Percentiles rank a stretch among this genome's conserved stretches.
phyloP scores from a whole-genome alignment of 2,797 vertebrate species.

The Lepilemur septentrionalis region DNA sequence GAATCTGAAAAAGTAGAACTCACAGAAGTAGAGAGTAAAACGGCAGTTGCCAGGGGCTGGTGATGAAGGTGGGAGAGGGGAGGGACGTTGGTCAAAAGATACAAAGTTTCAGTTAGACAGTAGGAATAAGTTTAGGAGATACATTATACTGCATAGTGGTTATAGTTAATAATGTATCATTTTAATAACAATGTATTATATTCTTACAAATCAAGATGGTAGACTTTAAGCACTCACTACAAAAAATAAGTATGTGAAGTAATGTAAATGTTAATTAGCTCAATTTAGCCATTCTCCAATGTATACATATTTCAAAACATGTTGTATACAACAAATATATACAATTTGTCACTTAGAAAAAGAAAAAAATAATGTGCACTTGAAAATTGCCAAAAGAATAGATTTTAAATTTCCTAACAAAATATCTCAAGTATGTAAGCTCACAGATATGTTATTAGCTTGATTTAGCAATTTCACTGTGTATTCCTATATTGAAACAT shows the following conservation, averaged over 20 bases:
- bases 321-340: not conserved
- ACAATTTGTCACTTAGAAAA: not conserved
- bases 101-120: not conserved
- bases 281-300: not conserved
- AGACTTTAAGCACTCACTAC: not conserved
- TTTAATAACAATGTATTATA: not conserved
- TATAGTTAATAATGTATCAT: not conserved
- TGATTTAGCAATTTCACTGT: not conserved
- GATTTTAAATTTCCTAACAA: not conserved
- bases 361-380: too few species aligned
- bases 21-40: not conserved
- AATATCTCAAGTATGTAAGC: not conserved
- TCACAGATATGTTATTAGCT: not conserved
- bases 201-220: not conserved
- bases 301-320: not conserved
- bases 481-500: not conserved
- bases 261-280: not conserved
- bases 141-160: too few species aligned
- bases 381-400: not conserved
- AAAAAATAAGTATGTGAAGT: not conserved
- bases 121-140: not conserved
- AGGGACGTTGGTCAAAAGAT: not conserved
- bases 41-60: too few species aligned
- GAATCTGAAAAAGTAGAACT: not conserved
- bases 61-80: not conserved